Percentiles rank a stretch among this genome's conserved stretches.
Evolutionary conservation across 1,140 invertebrate genomes (phyloP).

Genomic region (Drosophila parvula): DNA sequence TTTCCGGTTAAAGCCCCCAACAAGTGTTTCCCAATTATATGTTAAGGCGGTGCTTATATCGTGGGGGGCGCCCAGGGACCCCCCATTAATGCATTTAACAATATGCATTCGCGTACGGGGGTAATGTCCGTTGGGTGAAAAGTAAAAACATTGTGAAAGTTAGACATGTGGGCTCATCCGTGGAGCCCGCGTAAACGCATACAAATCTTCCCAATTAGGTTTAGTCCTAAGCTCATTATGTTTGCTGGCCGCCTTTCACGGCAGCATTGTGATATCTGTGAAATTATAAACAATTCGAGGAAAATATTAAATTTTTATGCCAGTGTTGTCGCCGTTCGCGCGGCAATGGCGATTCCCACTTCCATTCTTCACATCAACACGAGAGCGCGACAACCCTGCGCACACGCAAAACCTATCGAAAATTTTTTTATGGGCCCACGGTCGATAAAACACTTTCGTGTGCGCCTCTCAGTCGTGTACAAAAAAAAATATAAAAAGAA

Average conservation of each 20-base stretch:
- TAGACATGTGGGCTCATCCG: conserved; percentile 11
- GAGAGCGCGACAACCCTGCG: conserved; percentile 46
- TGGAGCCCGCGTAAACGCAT: not conserved
- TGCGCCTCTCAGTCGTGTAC: conserved; percentile 69
- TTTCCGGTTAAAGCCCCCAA: not conserved
- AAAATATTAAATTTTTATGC: conserved; percentile 69
- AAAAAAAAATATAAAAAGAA: conserved; percentile 57
- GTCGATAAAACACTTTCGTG: conserved; percentile 70
- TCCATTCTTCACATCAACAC: not conserved
- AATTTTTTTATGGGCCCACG: conserved; percentile 58
- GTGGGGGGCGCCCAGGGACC: no score
- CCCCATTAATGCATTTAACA: not conserved
- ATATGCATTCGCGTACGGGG: conserved; percentile 10
- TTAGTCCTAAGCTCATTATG: not conserved
- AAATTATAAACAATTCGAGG: conserved; percentile 56
- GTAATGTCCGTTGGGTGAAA: conserved; percentile 62
- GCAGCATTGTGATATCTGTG: not conserved
- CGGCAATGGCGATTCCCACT: conserved; percentile 20
- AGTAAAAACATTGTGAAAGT: conserved; percentile 53
- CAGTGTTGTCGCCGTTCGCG: conserved; percentile 56
- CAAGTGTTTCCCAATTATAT: not conserved
- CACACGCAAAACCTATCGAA: conserved; percentile 50
- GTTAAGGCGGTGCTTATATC: not conserved
- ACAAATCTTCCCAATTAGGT: not conserved
- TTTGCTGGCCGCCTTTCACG: not conserved